Conservation (phyloP, 1,140 invertebrate species). For the Hyles vespertilio region DNA sequence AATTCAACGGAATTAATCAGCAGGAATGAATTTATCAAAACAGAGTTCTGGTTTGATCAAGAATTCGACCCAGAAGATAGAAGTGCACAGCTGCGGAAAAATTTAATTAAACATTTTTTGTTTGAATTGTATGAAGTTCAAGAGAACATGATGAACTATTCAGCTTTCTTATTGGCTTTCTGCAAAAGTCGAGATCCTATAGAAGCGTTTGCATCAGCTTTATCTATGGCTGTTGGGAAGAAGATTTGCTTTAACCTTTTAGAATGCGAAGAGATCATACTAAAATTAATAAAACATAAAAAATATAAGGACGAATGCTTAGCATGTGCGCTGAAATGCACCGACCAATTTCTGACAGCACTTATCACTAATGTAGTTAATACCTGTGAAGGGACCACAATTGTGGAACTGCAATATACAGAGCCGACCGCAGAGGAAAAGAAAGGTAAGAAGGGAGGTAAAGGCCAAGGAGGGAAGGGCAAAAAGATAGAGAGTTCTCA, state of each 20-base stretch:
- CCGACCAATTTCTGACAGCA: conserved; percentile 45
- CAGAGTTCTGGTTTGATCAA: conserved; percentile 77
- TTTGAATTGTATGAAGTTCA: conserved; percentile 73
- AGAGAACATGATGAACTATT: conserved; percentile 75
- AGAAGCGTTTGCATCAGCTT: conserved; percentile 75
- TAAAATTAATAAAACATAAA: conserved; percentile 56
- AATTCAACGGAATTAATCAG: conserved; percentile 59
- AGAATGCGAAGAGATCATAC: conserved; percentile 66
- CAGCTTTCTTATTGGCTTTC: conserved; percentile 76
- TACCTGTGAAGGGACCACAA: conserved; percentile 49
- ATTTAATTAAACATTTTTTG: conserved; percentile 73
- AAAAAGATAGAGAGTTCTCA: conserved; percentile 40
- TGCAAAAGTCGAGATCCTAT: conserved; percentile 75
- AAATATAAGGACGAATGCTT: conserved; percentile 52
- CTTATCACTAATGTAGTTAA: conserved; percentile 51
- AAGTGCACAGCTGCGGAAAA: conserved; percentile 43
- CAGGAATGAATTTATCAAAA: conserved; percentile 53
- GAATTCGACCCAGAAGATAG: conserved; percentile 43
- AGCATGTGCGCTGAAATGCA: conserved; percentile 49
- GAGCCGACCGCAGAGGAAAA: conserved; percentile 41
- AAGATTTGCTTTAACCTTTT: conserved; percentile 63
- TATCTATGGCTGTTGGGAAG: conserved; percentile 75
- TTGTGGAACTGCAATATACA: conserved; percentile 48
- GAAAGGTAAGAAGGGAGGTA: conserved; percentile 47
- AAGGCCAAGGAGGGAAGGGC: conserved; percentile 32